These are phyloP conservation scores for Illadopsis cleaveri DNA, from an alignment of 2,113 vertebrate species.

Conservation along the genomic window DNA sequence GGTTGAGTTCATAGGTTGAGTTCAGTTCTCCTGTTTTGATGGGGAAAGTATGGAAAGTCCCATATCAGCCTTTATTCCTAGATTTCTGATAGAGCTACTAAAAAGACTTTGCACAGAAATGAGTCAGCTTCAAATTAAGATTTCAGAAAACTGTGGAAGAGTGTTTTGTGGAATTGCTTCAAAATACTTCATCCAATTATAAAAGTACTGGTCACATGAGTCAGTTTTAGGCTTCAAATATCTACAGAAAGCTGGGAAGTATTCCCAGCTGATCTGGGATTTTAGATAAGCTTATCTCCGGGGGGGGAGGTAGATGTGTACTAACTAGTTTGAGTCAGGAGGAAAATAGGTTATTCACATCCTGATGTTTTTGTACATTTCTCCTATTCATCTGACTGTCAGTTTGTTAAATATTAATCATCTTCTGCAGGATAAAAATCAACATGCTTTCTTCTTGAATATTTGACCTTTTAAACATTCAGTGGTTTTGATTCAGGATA, in stretches of 20 bases:
- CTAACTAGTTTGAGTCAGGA: background rate
- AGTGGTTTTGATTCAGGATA: background rate
- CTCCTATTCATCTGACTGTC: background rate
- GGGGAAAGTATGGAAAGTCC: background rate
- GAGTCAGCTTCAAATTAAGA: background rate
- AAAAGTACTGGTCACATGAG: slow-evolving; percentile 7
- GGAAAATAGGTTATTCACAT: background rate
- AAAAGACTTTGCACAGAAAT: background rate
- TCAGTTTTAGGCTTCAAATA: slow-evolving; percentile 8
- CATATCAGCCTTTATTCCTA: background rate
- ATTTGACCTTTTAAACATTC: slow-evolving; percentile 44
- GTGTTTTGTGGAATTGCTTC: background rate
- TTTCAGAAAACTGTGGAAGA: background rate
- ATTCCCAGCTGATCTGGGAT: background rate
- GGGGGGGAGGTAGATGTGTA: background rate
- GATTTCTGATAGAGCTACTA: background rate
- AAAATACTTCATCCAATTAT: background rate
- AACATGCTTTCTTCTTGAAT: background rate
- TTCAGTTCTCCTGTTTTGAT: background rate
- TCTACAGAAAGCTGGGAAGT: background rate
- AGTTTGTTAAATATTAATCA: background rate
- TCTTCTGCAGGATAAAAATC: background rate
- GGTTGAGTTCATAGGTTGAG: background rate
- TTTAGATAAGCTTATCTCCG: background rate
- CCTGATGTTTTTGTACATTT: background rate